Base-by-base conservation (phyloP, 2,888 invertebrate species). In the Panorpa germanica region DNA sequence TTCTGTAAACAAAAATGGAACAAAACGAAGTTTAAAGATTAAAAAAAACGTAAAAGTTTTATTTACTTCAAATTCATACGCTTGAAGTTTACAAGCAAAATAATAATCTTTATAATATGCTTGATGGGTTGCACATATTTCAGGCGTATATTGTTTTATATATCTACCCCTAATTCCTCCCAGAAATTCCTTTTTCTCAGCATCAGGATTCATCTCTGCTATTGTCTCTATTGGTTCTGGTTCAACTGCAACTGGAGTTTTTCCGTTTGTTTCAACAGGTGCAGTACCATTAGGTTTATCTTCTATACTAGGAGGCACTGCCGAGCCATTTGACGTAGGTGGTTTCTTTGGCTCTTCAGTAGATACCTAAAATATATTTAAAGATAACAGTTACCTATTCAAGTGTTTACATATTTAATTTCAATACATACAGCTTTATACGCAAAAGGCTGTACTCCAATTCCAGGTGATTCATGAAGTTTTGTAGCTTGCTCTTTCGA, bases 401-500 rank as follows among this genome's bases (percentile, higher is more conserved):
- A 36, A 28, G 28, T 26, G 28, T 26, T 36, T 25, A 33, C 31
- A 32, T n/a, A 19, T 2, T 25, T 20, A 25, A 12, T 20, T 31
- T 21, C 11, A 26, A 22, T 22, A 36, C 36, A 45, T 48, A 69
- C 70, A 52, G 63, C 59, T 44, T 63, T 52, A 40, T 65, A 66
- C 11, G 44, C 46, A 35, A 50, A 55, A 5, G 63, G 49, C 21
- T 50, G 47, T 25, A 48, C 33, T 25, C 49, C 46, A 6, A 45
- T 42, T 31, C 61, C 58, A 9, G 60, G 55, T 2, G 68, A 63
- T 43, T 74, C 73, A 41, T 70, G 70, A 25, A 63, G 47, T 52
- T 73, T 71, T 2, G 69, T 64, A 1, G 76, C 75, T 42, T 75
- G 74, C 43, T 76, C 75, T 47, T 75, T 77, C 28, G 65, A 70